Evolutionary conservation across 2,888 invertebrate genomes (phyloP), one percentile per base, ranked within the genome.

Genomic region (Torymus aiolomorphi): DNA sequence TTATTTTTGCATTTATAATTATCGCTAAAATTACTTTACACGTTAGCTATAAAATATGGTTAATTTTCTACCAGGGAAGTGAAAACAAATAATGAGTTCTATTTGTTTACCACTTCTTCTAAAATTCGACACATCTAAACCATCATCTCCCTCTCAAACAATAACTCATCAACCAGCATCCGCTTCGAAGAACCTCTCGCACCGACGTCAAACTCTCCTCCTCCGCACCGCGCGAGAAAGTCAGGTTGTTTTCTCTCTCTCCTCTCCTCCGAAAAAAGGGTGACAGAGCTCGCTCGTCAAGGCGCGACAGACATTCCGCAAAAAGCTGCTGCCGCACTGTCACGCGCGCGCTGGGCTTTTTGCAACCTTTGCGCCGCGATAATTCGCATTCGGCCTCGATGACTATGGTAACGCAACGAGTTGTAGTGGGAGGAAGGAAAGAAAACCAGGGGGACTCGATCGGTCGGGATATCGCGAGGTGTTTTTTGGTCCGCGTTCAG

Each of bases 331-430:
- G 4, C 8, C 31, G 31, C 31, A 8, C 31, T 20, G 20, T 20
- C 20, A 3, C 3, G 8, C 2, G 31, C 52, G n/a, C 18, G 3
- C 11, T 49, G 16, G 24, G 49, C 51, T 76, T 63, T 70, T 76
- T 70, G 20, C 18, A 14, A 16, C 70, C 16, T n/a, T 66, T 49
- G 57, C 24, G 31, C 16, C 5, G 57, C 49, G 65, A 71, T 65
- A 71, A 63, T 70, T 71, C 16, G 24, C 57, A n/a, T 57, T 77
- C 42, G 20, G 14, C 49, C 31, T 31, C 24, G 49, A 63, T 78
- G 69, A 73, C 56, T 73, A 62, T 73, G 31, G 31, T 31, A 31
- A 31, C 31, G 65, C 18, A 73, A 73, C 42, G 62, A 62, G 49
- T 31, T 5, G 31, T 31, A 8, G 31, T 3, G 8, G 31, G 31